Evolutionary conservation across 2,113 vertebrate genomes (phyloP), one percentile per base, ranked within the genome.

Genomic region (Alligator sinensis): DNA sequence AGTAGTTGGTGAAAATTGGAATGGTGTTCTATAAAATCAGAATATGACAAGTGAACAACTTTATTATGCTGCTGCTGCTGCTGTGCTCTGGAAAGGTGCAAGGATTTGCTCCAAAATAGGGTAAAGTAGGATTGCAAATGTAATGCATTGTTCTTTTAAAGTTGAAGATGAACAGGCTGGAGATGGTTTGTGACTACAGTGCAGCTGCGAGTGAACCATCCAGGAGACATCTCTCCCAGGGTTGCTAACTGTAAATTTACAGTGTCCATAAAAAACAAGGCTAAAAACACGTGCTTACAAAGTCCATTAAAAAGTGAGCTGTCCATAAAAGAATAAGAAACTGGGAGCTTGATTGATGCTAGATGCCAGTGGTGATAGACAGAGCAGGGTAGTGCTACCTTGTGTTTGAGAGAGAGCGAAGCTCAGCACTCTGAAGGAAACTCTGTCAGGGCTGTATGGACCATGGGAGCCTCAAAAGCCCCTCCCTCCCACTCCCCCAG

Each of bases 81-180:
- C 68, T 72, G 68, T 72, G 30, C 30, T 72, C 68, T 72, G 22
- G 18, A 5, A 72, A 72, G 11, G 68, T n/a, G 68, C 18, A 72
- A 38, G 38, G 11, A 13, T 72, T 19, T 72, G 68, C 86, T 92
- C 93, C 91, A 84, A 88, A 89, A 84, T 88, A 93, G 96, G 95
- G 90, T 94, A 94, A 97, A 95, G 94, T 96, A 95, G 94, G 96
- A 94, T 91, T 91, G 30, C 0, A 82, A 78, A 94, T 90, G 82
- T 88, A 75, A 94, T 75, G 88, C 64, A 80, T 90, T 72, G 19
- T 19, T 72, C 30, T 62, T 96, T 87, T 90, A 88, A 83, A 95
- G 93, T 91, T 92, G 93, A 75, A 94, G 87, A 68, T 3, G 74
- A 94, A 92, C 89, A 82, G 90, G 85, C 89, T 91, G 93, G 85